Evolutionary conservation across 1,140 invertebrate species (phyloP).

Genomic region (Cylas formicarius): DNA sequence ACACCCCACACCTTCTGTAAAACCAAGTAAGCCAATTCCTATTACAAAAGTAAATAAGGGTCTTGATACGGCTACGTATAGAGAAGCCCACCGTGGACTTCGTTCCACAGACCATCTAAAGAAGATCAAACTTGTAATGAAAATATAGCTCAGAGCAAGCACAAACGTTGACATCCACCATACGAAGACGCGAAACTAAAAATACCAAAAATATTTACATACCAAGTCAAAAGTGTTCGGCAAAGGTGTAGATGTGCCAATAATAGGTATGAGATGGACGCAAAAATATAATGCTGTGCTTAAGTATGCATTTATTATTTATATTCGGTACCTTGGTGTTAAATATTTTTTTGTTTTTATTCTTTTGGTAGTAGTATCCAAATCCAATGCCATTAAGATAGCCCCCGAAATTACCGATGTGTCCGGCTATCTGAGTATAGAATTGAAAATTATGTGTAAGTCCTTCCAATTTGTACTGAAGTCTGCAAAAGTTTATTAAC

Average conservation of each 20-base stretch:
- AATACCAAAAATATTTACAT: conserved; percentile 7
- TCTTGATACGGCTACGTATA: conserved; percentile 17
- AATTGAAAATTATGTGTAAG: conserved; percentile 15
- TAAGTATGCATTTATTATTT: no score
- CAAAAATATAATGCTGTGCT: background rate
- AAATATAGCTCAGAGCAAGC: conserved; percentile 2
- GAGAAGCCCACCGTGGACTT: conserved; percentile 17
- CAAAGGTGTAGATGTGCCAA: background rate
- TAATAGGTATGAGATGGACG: background rate
- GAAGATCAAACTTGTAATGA: conserved; percentile 12
- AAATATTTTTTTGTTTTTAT: conserved; percentile 15
- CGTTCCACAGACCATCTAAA: background rate
- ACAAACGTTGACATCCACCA: conserved; percentile 8
- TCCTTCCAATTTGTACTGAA: conserved; percentile 10
- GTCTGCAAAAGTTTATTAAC: conserved; percentile 1
- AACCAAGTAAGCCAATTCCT: conserved; percentile 18
- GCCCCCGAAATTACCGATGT: conserved; percentile 18
- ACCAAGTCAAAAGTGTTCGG: background rate
- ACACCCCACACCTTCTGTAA: conserved; percentile 26
- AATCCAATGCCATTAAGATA: conserved; percentile 22
- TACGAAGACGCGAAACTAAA: conserved; percentile 1
- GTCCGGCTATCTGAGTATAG: conserved; percentile 14
- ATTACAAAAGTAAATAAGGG: conserved; percentile 21
- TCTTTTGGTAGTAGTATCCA: conserved; percentile 24
- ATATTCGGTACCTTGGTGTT: conserved; percentile 20